Evolutionary conservation across 2,797 vertebrate genomes (phyloP).

Genomic region (Eulemur mongoz): DNA sequence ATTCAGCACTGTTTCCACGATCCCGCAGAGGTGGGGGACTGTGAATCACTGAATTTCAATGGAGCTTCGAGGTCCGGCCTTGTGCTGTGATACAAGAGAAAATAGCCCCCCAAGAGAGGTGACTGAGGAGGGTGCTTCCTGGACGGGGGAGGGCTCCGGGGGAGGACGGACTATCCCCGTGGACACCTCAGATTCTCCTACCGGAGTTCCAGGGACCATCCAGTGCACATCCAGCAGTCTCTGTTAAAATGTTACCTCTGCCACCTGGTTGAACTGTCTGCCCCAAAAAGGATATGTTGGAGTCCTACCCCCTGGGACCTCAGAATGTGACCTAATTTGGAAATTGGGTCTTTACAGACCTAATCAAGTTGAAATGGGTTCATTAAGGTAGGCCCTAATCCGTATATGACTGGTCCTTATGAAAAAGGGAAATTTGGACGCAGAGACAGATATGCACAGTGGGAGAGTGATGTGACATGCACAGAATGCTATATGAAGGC

Average conservation of each 20-base stretch:
- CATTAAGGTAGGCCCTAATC: not conserved
- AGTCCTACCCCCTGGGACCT: not conserved
- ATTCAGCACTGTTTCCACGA: fast-evolving
- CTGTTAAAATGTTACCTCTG: not conserved
- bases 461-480: fast-evolving
- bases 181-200: not conserved
- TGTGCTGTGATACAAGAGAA: not conserved
- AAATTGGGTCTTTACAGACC: not conserved
- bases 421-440: not conserved
- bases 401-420: not conserved
- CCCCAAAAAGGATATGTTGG: not conserved
- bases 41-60: not conserved
- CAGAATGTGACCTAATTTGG: not conserved
- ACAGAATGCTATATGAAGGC: fast-evolving
- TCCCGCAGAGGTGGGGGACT: not conserved
- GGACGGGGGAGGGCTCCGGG: fast-evolving
- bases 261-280: not conserved
- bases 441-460: no score
- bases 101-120: not conserved
- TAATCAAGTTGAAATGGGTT: not conserved
- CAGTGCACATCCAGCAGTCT: no score
- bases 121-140: fast-evolving
- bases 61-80: not conserved
- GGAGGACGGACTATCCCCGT: fast-evolving
- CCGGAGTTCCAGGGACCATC: not conserved